Evolutionary conservation across 2,888 invertebrate species (phyloP), one percentile per base, ranked within the genome.

Genomic region (Odontocerum albicorne): DNA sequence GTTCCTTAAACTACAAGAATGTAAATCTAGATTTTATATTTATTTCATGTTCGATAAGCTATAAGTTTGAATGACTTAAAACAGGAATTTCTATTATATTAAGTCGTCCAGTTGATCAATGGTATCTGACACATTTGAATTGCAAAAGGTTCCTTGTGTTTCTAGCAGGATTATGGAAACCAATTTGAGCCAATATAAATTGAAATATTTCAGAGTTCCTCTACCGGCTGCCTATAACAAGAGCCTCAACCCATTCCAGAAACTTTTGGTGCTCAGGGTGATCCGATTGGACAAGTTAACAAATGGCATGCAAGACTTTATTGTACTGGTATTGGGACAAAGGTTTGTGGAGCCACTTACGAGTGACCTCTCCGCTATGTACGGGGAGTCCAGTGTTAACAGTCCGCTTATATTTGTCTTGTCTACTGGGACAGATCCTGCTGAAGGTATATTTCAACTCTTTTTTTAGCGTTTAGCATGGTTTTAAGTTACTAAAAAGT

Each of bases 391-490:
- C 0, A 86, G 85, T 49, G 82, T 87, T 0, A 73, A 82, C 1
- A 85, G 87, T 0, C 95, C 95, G 0, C 77, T 96, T 47, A 86
- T 96, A 51, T 95, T 96, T 67, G 88, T 96, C 13, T 76, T 96
- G 0, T 93, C 93, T 2, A 88, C 93, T 0, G 95, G 95, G 6
- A 92, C 93, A 0, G 95, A 96, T 72, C 96, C 95, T 0, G 90
- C 92, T 2, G 82, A 77, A 4, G 77, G 77, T 77, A 72, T 0
- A 60, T n/a, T n/a, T n/a, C n/a, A n/a, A n/a, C n/a, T n/a, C n/a
- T n/a, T n/a, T n/a, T n/a, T n/a, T n/a, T n/a, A n/a, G n/a, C n/a
- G n/a, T n/a, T n/a, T n/a, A n/a, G n/a, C n/a, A n/a, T n/a, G n/a
- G n/a, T n/a, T n/a, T n/a, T n/a, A n/a, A n/a, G n/a, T n/a, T n/a